Conservation (phyloP, 2,113 vertebrate species). For the Seriola dumerili region DNA sequence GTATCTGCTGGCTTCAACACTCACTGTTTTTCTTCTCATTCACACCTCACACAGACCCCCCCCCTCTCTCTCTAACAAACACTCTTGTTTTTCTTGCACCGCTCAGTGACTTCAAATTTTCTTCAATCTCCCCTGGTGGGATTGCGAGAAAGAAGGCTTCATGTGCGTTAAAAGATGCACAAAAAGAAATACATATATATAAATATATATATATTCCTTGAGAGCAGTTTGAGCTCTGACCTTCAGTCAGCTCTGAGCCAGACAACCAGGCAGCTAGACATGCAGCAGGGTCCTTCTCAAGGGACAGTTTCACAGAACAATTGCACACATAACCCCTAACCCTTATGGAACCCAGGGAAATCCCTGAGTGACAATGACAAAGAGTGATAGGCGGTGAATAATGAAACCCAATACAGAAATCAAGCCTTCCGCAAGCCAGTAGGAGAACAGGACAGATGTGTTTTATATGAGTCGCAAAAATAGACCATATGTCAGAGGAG, state of each 20-base stretch:
- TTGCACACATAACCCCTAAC: constrained; percentile 65
- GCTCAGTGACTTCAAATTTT: constrained; percentile 55
- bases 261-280: constrained; percentile 46
- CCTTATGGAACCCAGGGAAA: constrained; percentile 37
- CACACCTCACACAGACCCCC: constrained; percentile 52
- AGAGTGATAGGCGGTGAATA: constrained; percentile 54
- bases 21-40: constrained; percentile 65
- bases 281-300: constrained; percentile 47
- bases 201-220: too few species aligned
- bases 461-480: constrained; percentile 30
- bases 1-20: constrained; percentile 68
- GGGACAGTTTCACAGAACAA: constrained; percentile 69
- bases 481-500: constrained; percentile 7
- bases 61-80: constrained; percentile 36
- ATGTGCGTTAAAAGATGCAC: constrained; percentile 46
- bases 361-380: constrained; percentile 53
- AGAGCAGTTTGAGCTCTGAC: constrained; percentile 47
- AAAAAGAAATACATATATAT: not conserved
- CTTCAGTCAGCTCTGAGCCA: constrained; percentile 60
- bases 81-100: constrained; percentile 65
- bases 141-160: constrained; percentile 48
- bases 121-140: constrained; percentile 44
- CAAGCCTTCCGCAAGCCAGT: not conserved
- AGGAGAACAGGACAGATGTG: constrained; percentile 1
- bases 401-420: constrained; percentile 28